phyloP scores from a whole-genome alignment of 2,888 invertebrate species.

The Conchocele bisecta region DNA sequence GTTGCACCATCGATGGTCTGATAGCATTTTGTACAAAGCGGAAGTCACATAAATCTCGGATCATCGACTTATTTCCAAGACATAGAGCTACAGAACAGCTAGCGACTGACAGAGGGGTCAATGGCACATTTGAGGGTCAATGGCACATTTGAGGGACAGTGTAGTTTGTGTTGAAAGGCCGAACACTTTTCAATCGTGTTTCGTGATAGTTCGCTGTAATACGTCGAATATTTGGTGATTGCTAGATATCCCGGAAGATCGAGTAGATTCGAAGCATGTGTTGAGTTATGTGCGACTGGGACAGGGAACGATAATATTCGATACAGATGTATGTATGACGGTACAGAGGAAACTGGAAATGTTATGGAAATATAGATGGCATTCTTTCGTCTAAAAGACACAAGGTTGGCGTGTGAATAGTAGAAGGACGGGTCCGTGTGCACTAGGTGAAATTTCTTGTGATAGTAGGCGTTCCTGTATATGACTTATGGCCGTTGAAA shows the following conservation, averaged over 20 bases:
- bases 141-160: background rate
- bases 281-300: background rate
- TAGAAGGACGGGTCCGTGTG: slow-evolving; percentile 7
- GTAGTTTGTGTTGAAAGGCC: background rate
- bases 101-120: background rate
- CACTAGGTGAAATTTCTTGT: background rate
- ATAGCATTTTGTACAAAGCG: slow-evolving; percentile 1
- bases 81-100: background rate
- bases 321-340: background rate
- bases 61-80: background rate
- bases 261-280: background rate
- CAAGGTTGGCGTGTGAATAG: background rate
- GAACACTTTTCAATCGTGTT: background rate
- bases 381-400: slow-evolving; percentile 2
- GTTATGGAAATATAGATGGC: slow-evolving; percentile 1
- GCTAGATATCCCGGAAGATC: background rate
- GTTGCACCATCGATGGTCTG: background rate
- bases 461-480: background rate
- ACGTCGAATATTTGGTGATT: background rate
- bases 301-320: background rate
- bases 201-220: background rate
- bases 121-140: too few relatives aligned
- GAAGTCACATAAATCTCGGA: slow-evolving; percentile 3
- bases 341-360: slow-evolving; percentile 2
- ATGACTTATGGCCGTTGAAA: background rate